Conservation (phyloP, 1,140 invertebrate genomes). For the Aphelinus certus region DNA sequence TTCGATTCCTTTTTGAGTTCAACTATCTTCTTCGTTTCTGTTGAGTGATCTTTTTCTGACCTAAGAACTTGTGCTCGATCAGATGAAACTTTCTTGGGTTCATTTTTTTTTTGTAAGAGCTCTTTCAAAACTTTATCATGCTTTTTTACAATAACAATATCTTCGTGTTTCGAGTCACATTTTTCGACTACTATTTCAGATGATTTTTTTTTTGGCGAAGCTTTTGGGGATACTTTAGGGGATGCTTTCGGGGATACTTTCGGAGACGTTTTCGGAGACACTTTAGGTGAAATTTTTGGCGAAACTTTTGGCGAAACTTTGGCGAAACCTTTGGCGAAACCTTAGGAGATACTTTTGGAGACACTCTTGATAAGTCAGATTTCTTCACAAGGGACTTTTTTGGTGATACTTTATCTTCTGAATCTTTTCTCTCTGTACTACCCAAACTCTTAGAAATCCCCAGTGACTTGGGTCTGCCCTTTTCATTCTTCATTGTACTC, state of each 20-base stretch:
- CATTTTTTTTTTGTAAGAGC: background rate
- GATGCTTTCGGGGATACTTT: conserved; percentile 50
- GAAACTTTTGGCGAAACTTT: conserved; percentile 42
- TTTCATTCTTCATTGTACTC: conserved; percentile 49
- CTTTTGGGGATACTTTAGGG: conserved; percentile 43
- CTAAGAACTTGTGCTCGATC: conserved; percentile 19
- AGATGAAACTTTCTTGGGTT: conserved; percentile 1
- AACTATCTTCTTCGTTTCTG: conserved; percentile 42
- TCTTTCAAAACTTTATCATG: conserved; percentile 9
- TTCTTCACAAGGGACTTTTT: conserved; percentile 54
- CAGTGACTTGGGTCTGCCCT: conserved; percentile 58
- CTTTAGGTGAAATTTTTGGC: conserved; percentile 39
- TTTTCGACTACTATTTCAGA: conserved; percentile 3
- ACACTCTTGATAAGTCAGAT: conserved; percentile 44
- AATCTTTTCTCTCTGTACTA: conserved; percentile 61
- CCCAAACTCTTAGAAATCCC: conserved; percentile 62
- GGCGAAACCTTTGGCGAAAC: conserved; percentile 43
- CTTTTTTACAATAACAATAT: conserved; percentile 20
- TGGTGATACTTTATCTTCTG: conserved; percentile 58
- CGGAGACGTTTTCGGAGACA: conserved; percentile 42
- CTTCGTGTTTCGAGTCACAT: background rate
- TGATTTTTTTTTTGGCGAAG: conserved; percentile 30
- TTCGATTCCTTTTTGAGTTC: conserved; percentile 53
- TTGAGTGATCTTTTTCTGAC: conserved; percentile 28
- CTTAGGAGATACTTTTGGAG: conserved; percentile 44